A percentile compares a stretch with the other conserved stretches of the same genome.
Conservation (phyloP, 2,797 vertebrate species). For the Fundulus diaphanus region DNA sequence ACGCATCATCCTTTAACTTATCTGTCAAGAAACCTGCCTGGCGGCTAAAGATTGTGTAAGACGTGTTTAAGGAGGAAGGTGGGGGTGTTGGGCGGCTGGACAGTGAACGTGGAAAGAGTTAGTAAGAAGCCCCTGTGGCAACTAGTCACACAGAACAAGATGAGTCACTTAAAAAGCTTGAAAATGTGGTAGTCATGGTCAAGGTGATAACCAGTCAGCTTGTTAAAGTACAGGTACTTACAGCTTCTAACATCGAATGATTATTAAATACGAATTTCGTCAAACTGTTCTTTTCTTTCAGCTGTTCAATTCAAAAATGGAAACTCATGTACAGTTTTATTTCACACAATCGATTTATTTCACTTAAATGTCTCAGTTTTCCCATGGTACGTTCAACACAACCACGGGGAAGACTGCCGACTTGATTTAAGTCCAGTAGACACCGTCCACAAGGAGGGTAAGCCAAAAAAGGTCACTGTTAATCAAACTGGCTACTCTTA, state of each 20-base stretch:
- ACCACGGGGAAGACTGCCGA: neutral
- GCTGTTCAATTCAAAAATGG: neutral
- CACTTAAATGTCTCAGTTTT: neutral
- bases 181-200: neutral
- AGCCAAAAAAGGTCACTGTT: neutral
- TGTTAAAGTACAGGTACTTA: neutral
- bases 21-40: constrained; percentile 37
- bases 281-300: neutral
- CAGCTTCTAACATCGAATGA: neutral
- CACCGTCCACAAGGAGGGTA: neutral
- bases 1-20: constrained; percentile 30
- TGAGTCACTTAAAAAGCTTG: constrained; percentile 41
- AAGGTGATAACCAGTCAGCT: neutral
- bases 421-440: neutral
- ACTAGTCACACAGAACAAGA: constrained; percentile 11
- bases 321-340: neutral
- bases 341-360: neutral
- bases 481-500: neutral
- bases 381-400: neutral
- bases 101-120: constrained; percentile 36
- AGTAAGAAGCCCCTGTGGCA: constrained; percentile 24
- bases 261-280: neutral
- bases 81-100: constrained; percentile 1
- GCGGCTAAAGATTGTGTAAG: constrained; percentile 14
- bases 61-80: constrained; percentile 29